Evolutionary conservation across 1,140 invertebrate genomes (phyloP).

Genomic region (Samia ricini): DNA sequence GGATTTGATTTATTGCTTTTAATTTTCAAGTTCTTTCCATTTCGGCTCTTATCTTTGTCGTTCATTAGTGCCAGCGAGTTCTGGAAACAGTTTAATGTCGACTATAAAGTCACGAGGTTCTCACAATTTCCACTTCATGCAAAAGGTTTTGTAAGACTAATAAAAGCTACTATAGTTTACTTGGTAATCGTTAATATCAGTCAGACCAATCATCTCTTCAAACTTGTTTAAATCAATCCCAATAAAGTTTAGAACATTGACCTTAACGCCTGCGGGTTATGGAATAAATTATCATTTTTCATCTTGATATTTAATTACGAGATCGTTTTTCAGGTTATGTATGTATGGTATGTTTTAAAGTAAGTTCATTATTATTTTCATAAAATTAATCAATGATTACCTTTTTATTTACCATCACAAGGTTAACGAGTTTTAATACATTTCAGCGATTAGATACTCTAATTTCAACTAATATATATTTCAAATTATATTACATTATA

Average conservation of each 20-base stretch:
- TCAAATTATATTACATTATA: too few species aligned
- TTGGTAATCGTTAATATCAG: slow-evolving; percentile 1
- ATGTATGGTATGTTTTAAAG: too few species aligned
- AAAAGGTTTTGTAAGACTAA: slow-evolving; percentile 1
- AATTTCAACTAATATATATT: too few species aligned
- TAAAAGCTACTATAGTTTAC: background rate
- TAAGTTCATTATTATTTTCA: too few species aligned
- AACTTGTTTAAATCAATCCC: background rate
- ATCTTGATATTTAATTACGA: too few species aligned
- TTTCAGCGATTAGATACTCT: too few species aligned
- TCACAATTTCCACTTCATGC: background rate
- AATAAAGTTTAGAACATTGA: background rate
- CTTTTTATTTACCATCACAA: too few species aligned
- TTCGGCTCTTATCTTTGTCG: background rate
- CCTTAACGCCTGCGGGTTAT: background rate
- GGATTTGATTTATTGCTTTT: background rate
- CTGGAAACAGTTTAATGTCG: background rate
- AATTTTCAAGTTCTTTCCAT: background rate
- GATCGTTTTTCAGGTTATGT: too few species aligned
- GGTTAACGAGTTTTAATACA: too few species aligned
- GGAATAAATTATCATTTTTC: too few species aligned
- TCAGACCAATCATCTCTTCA: background rate
- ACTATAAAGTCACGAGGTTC: background rate
- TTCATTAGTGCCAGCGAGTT: background rate
- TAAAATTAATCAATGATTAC: too few species aligned